phyloP scores from a whole-genome alignment of 35 echinoderm and acorn worm species.

The Anneissia japonica region DNA sequence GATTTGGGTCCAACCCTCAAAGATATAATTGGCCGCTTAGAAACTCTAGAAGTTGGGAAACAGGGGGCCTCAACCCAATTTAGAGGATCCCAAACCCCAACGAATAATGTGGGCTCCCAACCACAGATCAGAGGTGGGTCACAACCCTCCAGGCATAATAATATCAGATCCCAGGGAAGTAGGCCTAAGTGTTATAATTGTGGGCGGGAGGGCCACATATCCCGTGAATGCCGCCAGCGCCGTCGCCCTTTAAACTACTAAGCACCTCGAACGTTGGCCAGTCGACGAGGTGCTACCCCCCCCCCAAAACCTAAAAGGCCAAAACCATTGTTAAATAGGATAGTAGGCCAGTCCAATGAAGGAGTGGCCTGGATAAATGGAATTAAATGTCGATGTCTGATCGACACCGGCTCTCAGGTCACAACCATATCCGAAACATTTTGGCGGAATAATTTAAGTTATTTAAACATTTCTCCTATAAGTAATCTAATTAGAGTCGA shows the following conservation, averaged over 20 bases:
- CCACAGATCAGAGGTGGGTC: no score
- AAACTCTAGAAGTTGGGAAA: no score
- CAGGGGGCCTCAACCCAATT: no score
- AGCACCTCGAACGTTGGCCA: not conserved
- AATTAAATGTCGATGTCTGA: not conserved
- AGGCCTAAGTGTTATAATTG: not conserved
- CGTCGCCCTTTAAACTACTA: no score
- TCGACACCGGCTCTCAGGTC: constrained; percentile 39
- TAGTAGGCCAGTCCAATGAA: not conserved
- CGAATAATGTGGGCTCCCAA: no score
- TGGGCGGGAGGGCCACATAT: not conserved
- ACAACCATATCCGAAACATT: constrained; percentile 14
- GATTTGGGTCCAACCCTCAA: no score
- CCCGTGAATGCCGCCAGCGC: not conserved
- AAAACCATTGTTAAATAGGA: not conserved
- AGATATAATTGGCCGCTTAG: no score
- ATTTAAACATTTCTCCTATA: not conserved
- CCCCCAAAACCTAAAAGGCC: no score
- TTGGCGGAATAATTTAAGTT: not conserved
- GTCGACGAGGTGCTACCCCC: not conserved
- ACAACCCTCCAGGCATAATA: no score
- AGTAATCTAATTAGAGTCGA: not conserved
- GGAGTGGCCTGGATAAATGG: not conserved
- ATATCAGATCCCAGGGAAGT: not conserved
- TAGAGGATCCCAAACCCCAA: no score